Evolutionary conservation across 2,888 invertebrate genomes (phyloP).

Genomic region (Hypsopygia costalis): DNA sequence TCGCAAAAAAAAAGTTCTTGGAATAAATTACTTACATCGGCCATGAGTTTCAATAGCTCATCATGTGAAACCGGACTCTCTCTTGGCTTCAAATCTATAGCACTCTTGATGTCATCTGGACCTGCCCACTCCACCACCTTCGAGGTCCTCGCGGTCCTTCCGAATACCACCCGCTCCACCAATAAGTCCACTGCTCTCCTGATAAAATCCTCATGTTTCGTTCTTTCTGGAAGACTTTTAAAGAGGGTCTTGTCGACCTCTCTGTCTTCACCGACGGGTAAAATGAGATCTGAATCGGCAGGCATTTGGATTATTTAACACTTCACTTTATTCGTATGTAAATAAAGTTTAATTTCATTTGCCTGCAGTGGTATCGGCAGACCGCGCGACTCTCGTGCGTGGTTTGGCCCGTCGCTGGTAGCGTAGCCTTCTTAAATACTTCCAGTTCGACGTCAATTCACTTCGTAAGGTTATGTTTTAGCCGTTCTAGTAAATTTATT

Average conservation of each 20-base stretch:
- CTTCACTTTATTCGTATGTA: conserved; percentile 24
- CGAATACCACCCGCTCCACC: conserved; percentile 87
- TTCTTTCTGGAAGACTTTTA: conserved; percentile 82
- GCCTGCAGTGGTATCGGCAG: conserved; percentile 47
- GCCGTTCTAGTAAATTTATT: conserved; percentile 29
- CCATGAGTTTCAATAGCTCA: conserved; percentile 83
- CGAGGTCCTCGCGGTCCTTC: conserved; percentile 84
- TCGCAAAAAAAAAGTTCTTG: neutral
- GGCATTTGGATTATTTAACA: conserved; percentile 51
- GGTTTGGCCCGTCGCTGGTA: conserved; percentile 53
- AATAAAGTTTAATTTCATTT: conserved; percentile 33
- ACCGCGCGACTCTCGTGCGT: conserved; percentile 50
- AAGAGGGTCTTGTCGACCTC: conserved; percentile 52
- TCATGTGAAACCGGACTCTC: conserved; percentile 83
- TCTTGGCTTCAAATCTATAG: conserved; percentile 84
- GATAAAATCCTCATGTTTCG: conserved; percentile 86
- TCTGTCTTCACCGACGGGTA: conserved; percentile 49
- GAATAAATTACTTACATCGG: conserved; percentile 80
- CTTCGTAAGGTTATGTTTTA: conserved; percentile 61
- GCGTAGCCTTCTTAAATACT: conserved; percentile 72
- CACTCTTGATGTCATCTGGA: conserved; percentile 85
- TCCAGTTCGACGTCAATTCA: conserved; percentile 55
- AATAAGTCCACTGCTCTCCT: conserved; percentile 85
- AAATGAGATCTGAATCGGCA: conserved; percentile 67
- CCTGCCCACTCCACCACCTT: conserved; percentile 91